Percentiles rank a stretch among this genome's conserved stretches.
These are phyloP conservation scores for Columba livia DNA, from an alignment of 2,113 vertebrate genomes.

Conservation along the genomic window DNA sequence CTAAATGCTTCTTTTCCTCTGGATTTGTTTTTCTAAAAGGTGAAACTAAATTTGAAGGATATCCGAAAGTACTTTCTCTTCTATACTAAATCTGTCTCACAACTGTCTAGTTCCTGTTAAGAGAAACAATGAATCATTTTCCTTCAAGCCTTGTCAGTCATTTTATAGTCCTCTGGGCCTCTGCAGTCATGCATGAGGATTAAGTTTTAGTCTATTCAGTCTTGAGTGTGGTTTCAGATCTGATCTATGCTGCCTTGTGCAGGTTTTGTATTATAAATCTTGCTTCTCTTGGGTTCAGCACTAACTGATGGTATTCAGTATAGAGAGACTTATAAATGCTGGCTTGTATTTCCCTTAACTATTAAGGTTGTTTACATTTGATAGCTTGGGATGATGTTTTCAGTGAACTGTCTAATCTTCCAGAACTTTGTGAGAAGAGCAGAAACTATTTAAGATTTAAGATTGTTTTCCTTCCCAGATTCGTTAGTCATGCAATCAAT, in stretches of 20 bases:
- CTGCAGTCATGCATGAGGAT: background rate
- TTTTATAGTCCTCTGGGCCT: background rate
- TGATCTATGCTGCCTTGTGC: background rate
- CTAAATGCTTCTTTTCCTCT: background rate
- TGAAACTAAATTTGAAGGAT: background rate
- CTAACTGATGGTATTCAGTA: background rate
- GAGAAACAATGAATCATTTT: background rate
- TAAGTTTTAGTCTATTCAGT: background rate
- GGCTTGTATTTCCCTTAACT: background rate
- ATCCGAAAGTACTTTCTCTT: background rate
- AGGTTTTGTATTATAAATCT: background rate
- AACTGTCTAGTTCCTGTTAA: background rate
- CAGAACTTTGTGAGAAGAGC: background rate
- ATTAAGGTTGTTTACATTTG: background rate
- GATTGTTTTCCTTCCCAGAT: background rate
- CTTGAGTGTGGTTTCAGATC: background rate
- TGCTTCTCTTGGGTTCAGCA: accelerated
- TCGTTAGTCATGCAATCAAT: background rate
- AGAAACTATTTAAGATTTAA: background rate
- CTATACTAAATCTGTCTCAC: background rate
- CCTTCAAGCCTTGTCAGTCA: background rate
- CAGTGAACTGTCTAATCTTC: background rate
- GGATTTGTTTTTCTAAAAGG: background rate
- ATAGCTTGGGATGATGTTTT: background rate
- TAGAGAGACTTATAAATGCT: background rate